Evolutionary conservation across 2,888 invertebrate species (phyloP).

Genomic region (Dynastes grantii): DNA sequence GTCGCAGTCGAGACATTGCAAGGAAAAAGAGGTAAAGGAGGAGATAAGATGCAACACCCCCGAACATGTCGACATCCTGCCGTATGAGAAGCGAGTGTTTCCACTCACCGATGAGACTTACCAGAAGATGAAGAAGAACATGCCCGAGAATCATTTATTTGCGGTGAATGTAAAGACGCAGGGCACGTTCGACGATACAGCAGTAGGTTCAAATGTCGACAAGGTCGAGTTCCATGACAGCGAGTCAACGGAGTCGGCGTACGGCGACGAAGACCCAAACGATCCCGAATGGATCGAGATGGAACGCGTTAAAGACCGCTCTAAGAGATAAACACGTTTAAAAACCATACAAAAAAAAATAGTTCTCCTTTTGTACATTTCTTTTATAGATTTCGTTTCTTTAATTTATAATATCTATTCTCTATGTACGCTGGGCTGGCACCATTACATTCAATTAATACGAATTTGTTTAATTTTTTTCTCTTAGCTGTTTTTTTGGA

Average conservation of each 20-base stretch:
- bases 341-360: neutral
- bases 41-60: constrained; percentile 62
- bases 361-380: constrained; percentile 49
- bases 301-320: constrained; percentile 65
- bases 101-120: constrained; percentile 82
- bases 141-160: constrained; percentile 77
- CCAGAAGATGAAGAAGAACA: constrained; percentile 78
- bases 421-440: constrained; percentile 54
- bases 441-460: constrained; percentile 48
- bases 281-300: constrained; percentile 86
- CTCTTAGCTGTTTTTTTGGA: constrained; percentile 50
- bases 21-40: constrained; percentile 61
- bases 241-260: constrained; percentile 75
- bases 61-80: constrained; percentile 73
- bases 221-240: constrained; percentile 65
- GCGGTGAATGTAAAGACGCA: constrained; percentile 61
- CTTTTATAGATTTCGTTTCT: constrained; percentile 47
- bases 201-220: constrained; percentile 61
- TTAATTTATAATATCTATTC: constrained; percentile 50
- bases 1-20: constrained; percentile 71
- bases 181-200: constrained; percentile 62
- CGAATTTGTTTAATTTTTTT: constrained; percentile 51
- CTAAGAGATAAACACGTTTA: constrained; percentile 64
- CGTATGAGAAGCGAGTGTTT: constrained; percentile 84
- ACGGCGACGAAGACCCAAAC: constrained; percentile 87